phyloP scores from a whole-genome alignment of 2,888 invertebrate species.

The Ypsolopha scabrella region DNA sequence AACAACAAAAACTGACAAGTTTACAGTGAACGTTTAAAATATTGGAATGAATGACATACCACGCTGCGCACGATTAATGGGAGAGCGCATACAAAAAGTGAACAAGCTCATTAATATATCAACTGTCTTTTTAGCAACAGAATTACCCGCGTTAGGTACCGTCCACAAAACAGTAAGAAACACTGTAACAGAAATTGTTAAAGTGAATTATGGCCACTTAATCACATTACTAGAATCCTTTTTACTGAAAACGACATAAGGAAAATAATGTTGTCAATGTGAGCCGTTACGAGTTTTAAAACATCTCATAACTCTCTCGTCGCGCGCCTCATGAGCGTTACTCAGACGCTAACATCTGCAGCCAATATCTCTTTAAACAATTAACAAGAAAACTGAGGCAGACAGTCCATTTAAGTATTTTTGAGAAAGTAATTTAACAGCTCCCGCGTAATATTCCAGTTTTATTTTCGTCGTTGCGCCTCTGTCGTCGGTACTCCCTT shows the following conservation, averaged over 20 bases:
- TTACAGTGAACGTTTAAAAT: constrained; percentile 59
- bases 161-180: constrained; percentile 26
- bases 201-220: neutral
- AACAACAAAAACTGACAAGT: constrained; percentile 59
- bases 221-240: neutral
- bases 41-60: constrained; percentile 71
- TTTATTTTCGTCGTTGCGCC: constrained; percentile 42
- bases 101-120: constrained; percentile 68
- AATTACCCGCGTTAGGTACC: constrained; percentile 35
- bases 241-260: neutral
- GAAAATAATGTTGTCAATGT: constrained; percentile 1
- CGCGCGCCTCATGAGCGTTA: constrained; percentile 48
- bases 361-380: constrained; percentile 61
- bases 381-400: constrained; percentile 52
- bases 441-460: constrained; percentile 21
- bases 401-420: constrained; percentile 53
- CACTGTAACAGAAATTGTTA: neutral
- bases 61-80: constrained; percentile 66
- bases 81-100: constrained; percentile 59
- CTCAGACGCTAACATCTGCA: constrained; percentile 59
- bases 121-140: constrained; percentile 62
- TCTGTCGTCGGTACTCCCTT: constrained; percentile 42
- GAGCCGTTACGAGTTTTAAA: constrained; percentile 18
- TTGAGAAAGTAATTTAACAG: constrained; percentile 51
- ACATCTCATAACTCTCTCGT: constrained; percentile 56